Base-by-base conservation (phyloP, 2,797 vertebrate species). In the Gymnodraco acuticeps region DNA sequence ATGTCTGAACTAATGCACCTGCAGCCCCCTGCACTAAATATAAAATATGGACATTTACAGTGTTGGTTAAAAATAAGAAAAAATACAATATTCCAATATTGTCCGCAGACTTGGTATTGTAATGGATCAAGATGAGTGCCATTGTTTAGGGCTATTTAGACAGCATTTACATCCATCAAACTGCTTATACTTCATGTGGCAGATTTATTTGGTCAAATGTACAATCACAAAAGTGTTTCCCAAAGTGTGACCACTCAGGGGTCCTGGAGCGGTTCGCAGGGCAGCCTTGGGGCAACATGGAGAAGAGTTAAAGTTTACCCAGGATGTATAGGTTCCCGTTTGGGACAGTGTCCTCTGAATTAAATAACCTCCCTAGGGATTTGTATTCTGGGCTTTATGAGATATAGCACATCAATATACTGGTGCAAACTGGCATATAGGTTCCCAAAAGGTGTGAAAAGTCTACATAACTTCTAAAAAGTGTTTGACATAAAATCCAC, bases 161-260 rank as follows among this genome's bases (percentile, higher is more conserved):
- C 77, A 61, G 70, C 70, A 73, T 85, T 77, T 27, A 45, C 89
- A 86, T 92, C 74, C 51, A 73, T 91, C 88, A 91, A 73, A 46
- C 66, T 80, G 81, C 54, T 75, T 73, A 78, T 91, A 89, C 80
- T 88, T 72, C 60, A 47, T 73, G 12, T 89, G 90, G 83, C 88
- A 86, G 84, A 90, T 89, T 87, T 86, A 89, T 91, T 78, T 80
- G 58, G 64, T 56, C 70, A 75, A 71, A 79, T 85, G 90, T 81
- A 70, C 54, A 65, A 80, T 78, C 62, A 82, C 71, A 76, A 69
- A 77, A 58, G 70, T 71, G 19, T 16, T 41, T 69, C 66, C 27
- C 47, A 64, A 73, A 73, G 80, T 83, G 79, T 64, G 84, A 75
- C 63, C 58, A 16, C 19, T 52, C 6, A 8, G 17, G 38, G 20